A percentile compares a stretch with the other conserved stretches of the same genome.
phyloP scores from a whole-genome alignment of 2,888 invertebrate genomes.

The Stenolophus ochropezus region DNA sequence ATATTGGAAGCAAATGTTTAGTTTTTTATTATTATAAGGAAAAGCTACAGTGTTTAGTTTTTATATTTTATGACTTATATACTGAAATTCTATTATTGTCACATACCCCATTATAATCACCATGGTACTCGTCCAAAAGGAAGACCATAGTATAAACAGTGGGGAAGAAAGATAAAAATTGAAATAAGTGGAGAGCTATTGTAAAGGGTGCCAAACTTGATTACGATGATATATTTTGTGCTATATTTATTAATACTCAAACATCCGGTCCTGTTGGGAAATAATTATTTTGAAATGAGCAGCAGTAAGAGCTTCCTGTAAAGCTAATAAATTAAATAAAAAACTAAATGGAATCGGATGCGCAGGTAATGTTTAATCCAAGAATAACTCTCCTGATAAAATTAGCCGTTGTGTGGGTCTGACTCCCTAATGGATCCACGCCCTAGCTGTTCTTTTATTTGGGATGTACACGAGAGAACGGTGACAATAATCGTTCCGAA shows the following conservation, averaged over 20 bases:
- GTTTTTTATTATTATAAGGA: no score
- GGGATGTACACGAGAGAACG: constrained; percentile 37
- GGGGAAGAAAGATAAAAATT: no score
- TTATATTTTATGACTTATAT: no score
- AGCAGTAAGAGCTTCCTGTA: background rate
- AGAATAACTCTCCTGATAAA: constrained; percentile 17
- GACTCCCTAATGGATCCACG: constrained; percentile 28
- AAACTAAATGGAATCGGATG: constrained; percentile 23
- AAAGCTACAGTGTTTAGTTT: no score
- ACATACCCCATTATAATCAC: no score
- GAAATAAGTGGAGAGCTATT: no score
- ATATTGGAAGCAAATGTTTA: no score
- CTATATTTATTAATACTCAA: background rate
- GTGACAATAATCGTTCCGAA: constrained; percentile 36
- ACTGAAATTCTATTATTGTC: no score
- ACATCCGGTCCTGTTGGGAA: background rate
- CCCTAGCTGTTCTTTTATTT: constrained; percentile 44
- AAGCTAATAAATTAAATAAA: constrained; percentile 47
- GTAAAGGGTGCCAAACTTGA: no score
- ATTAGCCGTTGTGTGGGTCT: constrained; percentile 28
- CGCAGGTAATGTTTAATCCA: constrained; percentile 35
- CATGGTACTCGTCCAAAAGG: no score
- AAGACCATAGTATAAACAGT: no score
- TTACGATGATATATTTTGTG: constrained; percentile 1
- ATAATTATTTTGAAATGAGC: background rate